A percentile compares a stretch with the other conserved stretches of the same genome.
Evolutionary conservation across 2,888 invertebrate genomes (phyloP).

Genomic region (Caenorhabditis sp.): DNA sequence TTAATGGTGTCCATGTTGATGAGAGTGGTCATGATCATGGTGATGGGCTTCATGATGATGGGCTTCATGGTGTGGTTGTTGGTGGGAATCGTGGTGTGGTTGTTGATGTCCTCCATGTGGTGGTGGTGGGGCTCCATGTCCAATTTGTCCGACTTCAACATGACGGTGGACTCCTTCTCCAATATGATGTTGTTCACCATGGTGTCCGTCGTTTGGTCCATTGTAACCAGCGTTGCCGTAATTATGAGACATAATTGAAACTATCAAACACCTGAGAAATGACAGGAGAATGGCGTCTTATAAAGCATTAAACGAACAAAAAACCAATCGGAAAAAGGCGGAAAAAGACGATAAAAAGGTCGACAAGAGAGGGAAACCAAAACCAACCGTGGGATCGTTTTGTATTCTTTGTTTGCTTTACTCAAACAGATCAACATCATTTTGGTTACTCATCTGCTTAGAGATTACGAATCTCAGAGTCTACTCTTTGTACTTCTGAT

Average conservation of each 20-base stretch:
- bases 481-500: background rate
- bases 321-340: background rate
- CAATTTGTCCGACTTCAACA: background rate
- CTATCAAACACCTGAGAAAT: conserved; percentile 6
- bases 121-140: background rate
- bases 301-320: background rate
- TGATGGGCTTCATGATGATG: conserved; percentile 2
- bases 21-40: background rate
- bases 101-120: background rate
- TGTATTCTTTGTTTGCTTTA: background rate
- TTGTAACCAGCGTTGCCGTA: conserved; percentile 38
- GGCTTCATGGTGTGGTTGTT: conserved; percentile 11
- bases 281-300: background rate
- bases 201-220: conserved; percentile 14
- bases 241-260: conserved; percentile 20
- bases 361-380: background rate
- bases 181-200: conserved; percentile 1
- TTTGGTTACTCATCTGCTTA: background rate
- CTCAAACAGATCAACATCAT: background rate
- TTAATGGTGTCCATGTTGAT: background rate
- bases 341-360: background rate
- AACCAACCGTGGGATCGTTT: background rate
- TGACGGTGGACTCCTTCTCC: background rate
- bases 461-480: background rate
- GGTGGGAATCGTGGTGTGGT: background rate